Evolutionary conservation across 2,797 vertebrate species (phyloP).

Genomic region (Hyperoplus lanceolatus): DNA sequence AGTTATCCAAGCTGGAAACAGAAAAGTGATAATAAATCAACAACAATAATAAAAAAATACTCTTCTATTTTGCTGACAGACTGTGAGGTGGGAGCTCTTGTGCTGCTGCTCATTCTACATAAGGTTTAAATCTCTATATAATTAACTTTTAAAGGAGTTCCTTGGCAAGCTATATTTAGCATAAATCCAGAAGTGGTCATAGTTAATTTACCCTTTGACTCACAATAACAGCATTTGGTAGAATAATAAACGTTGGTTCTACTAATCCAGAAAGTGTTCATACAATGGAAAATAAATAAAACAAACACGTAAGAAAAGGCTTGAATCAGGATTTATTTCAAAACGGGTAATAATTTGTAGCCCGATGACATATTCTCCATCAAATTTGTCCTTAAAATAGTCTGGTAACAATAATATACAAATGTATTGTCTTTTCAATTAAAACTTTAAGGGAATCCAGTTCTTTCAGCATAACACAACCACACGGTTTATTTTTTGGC

Average conservation of each 20-base stretch:
- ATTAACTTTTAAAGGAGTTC: not conserved
- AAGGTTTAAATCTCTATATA: not conserved
- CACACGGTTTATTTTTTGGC: not conserved
- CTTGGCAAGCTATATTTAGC: not conserved
- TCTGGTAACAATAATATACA: not conserved
- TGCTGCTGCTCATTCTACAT: not conserved
- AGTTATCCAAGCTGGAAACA: not conserved
- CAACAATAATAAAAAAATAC: no score
- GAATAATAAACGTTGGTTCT: not conserved
- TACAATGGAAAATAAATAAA: not conserved
- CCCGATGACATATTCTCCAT: slow-evolving; percentile 20
- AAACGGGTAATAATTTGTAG: slow-evolving; percentile 1
- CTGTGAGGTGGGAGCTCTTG: not conserved
- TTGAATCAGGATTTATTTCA: slow-evolving; percentile 44
- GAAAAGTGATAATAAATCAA: no score
- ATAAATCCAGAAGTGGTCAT: not conserved
- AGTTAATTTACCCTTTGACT: not conserved
- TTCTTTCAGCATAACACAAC: not conserved
- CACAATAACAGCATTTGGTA: not conserved
- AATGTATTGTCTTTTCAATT: not conserved
- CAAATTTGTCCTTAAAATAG: not conserved
- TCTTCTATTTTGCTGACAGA: not conserved
- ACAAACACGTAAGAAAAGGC: not conserved
- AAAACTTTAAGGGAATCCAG: slow-evolving; percentile 1
- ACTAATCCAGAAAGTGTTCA: not conserved